Base-by-base conservation (phyloP, 2,888 invertebrate species). In the Eupsilia transversa region DNA sequence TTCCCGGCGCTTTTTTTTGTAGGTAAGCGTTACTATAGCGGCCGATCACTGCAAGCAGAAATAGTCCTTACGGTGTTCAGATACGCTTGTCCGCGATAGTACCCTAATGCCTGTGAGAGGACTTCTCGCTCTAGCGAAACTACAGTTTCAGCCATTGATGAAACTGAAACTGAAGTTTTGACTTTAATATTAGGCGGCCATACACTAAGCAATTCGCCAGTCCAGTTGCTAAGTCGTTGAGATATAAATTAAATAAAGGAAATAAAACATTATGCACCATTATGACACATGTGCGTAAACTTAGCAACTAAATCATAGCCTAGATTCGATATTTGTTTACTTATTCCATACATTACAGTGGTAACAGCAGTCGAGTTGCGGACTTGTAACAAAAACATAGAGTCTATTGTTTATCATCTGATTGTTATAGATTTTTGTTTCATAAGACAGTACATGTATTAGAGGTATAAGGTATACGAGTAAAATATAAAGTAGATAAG, bases 221-320 rank as follows among this genome's bases (percentile, higher is more conserved):
- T 35, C 23, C 9, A 66, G 43, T 85, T 64, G 61, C 64, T 61
- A 60, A 79, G 71, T 56, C 66, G 61, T 72, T 59, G 49, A 71
- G 54, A 67, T 60, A 86, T 82, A 86, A 86, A 82, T 83, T 77
- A 86, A 80, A 74, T 68, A 83, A 85, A 84, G 84, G 75, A 84
- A 84, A 59, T 59, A 89, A 91, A 91, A 89, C 87, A 94, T 94
- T 94, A 95, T 95, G 94, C 94, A 95, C 94, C 94, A 90, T 57
- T 88, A 57, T 85, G 80, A 84, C 85, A 78, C 83, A 67, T 77
- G 83, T 77, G 79, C 74, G 87, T 77, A 38, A 66, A 64, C 90
- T 90, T 90, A 92, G 61, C 6, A 83, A 84, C 89, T 93, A 93
- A 78, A 89, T 92, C 94, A 95, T 95, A 94, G 94, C 94, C 94